These are phyloP conservation scores for Tigriopus californicus DNA, from an alignment of 2,888 invertebrate genomes.

Conservation along the genomic window DNA sequence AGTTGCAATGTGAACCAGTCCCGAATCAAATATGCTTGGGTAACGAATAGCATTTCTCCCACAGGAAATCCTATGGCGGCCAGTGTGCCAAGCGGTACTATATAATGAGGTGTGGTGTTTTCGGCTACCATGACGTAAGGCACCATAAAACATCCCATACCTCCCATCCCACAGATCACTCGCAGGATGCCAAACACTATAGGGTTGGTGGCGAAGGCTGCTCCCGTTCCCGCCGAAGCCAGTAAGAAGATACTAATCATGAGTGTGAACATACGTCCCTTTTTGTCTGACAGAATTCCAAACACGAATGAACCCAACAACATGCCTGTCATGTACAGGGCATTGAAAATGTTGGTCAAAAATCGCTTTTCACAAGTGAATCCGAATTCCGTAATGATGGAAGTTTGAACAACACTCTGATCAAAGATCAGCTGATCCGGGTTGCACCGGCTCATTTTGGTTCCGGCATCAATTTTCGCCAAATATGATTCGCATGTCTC, in stretches of 20 bases:
- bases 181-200: constrained; percentile 3
- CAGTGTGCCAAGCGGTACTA: background rate
- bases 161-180: constrained; percentile 10
- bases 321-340: constrained; percentile 12
- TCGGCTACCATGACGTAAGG: constrained; percentile 6
- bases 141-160: constrained; percentile 14
- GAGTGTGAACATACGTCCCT: background rate
- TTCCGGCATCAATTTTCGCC: too few relatives aligned
- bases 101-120: background rate
- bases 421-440: background rate
- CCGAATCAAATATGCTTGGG: constrained; percentile 9
- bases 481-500: too few relatives aligned
- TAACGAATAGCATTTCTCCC: constrained; percentile 6
- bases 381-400: background rate
- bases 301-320: constrained; percentile 13
- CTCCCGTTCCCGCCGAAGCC: background rate
- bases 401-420: background rate
- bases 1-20: constrained; percentile 12
- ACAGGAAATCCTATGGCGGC: background rate
- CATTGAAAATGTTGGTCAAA: background rate
- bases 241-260: constrained; percentile 2
- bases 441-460: too few relatives aligned
- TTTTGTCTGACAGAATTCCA: constrained; percentile 9
- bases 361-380: background rate
- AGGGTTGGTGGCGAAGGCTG: background rate